phyloP scores from a whole-genome alignment of 2,113 vertebrate genomes.

The Edolisoma coerulescens region DNA sequence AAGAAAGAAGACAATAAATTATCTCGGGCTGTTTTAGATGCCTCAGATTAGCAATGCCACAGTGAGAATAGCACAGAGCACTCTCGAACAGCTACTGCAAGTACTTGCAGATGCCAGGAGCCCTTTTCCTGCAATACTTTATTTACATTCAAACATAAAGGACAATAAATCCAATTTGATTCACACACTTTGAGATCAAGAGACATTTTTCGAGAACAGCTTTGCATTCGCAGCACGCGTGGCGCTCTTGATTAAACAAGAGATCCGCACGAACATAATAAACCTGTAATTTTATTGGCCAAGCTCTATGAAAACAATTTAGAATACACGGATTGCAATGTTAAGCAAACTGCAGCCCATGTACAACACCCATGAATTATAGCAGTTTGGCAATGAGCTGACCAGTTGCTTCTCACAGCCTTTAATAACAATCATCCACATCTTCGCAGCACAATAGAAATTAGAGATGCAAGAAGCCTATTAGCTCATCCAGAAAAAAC shows the following conservation, averaged over 20 bases:
- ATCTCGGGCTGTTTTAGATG: background rate
- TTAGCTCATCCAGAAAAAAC: conserved; percentile 31
- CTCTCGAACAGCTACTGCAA: background rate
- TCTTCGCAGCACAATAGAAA: conserved; percentile 17
- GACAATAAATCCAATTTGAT: conserved; percentile 8
- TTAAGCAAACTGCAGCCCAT: conserved; percentile 44
- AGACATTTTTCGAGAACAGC: conserved; percentile 15
- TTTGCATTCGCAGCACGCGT: background rate
- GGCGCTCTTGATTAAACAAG: conserved; percentile 51
- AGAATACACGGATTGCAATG: background rate
- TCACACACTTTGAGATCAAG: background rate
- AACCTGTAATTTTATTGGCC: conserved; percentile 61
- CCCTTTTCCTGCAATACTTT: background rate
- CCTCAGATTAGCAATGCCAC: background rate
- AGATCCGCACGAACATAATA: background rate
- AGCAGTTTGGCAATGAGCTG: conserved; percentile 39
- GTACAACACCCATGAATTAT: conserved; percentile 34
- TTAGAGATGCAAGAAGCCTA: conserved; percentile 9
- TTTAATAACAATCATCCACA: conserved; percentile 28
- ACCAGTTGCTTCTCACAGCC: conserved; percentile 26
- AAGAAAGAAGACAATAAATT: background rate
- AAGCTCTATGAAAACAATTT: conserved; percentile 42
- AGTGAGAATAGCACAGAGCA: background rate
- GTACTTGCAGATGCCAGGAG: background rate
- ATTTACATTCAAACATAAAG: conserved; percentile 22